Base-by-base conservation (phyloP, 1,140 invertebrate species). In the Magallana gigas region DNA sequence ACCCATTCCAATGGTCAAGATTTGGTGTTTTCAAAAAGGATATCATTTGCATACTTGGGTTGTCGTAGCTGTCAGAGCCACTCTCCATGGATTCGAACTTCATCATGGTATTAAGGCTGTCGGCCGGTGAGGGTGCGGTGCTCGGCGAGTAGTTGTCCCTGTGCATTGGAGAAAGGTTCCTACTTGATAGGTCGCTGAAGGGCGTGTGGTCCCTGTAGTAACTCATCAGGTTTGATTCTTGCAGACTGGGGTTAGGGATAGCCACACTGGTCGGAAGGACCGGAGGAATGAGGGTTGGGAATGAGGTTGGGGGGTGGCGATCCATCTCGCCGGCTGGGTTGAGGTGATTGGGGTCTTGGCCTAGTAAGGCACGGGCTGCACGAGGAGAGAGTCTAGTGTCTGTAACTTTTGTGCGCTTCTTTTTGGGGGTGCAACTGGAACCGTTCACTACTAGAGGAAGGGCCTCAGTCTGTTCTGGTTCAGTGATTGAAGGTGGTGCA, bases 381-480 rank as follows among this genome's bases (percentile, higher is more conserved):
- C 94, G 91, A 6, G 98, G 98, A 11, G 98, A 99, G 86, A 99
- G 97, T 88, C 98, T 96, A 64, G 98, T 99, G 94, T 99, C 98
- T 16, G 98, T 99, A 86, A 99, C 96, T 96, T 99, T 99, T 94
- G 99, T 98, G 23, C 98, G 96, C 95, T 99, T 99, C 95, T 99
- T 99, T 90, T 94, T 94, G 95, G 99, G 99, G 0, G 98, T 97
- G 14, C 64, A n/a, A 16, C 57, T 62, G 82, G 48, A 14, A 48
- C 97, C 97, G 87, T 92, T 94, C 88, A 99, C 98, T 48, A 99
- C 98, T 89, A 99, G 96, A 91, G 98, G 98, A 12, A 99, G 96
- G 0, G 98, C 94, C 94, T 99, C 98, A 93, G 98, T 98, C 94
- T 99, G 98, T 94, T 98, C 98, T 3, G 97, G 96, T 83, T 95